Percentiles rank a stretch among this genome's conserved stretches.
phyloP scores from a whole-genome alignment of 2,888 invertebrate species.

The Clepsis dumicolana region DNA sequence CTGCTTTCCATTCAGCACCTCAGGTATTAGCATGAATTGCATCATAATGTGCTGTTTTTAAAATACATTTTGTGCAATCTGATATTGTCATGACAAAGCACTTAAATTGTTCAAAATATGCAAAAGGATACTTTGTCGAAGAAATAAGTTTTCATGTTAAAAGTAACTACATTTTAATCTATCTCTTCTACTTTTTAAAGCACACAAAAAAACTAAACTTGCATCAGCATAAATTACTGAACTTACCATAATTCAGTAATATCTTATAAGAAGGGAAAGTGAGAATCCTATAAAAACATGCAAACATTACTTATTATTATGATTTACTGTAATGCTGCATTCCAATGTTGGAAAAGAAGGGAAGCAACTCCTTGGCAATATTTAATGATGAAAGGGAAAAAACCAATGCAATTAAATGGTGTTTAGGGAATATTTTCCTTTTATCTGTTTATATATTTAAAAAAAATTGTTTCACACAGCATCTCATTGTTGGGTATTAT shows the following conservation, averaged over 20 bases:
- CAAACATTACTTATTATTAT: no score
- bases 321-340: background rate
- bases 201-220: background rate
- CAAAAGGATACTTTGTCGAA: background rate
- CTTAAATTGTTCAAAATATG: conserved; percentile 11
- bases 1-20: background rate
- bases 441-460: no score
- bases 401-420: no score
- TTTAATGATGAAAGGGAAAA: no score
- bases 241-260: background rate
- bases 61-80: conserved; percentile 18
- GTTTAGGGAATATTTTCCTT: no score
- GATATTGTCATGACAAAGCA: conserved; percentile 25
- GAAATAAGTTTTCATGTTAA: background rate
- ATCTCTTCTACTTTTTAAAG: background rate
- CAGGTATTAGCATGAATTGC: background rate
- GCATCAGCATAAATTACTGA: background rate
- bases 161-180: no score
- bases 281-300: background rate
- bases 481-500: no score
- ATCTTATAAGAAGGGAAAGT: background rate
- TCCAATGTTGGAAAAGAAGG: background rate
- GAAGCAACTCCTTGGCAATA: no score
- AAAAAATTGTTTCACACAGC: no score
- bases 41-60: conserved; percentile 20